Evolutionary conservation across 2,113 vertebrate genomes (phyloP), one percentile per base, ranked within the genome.

Genomic region (Psammodynastes pulverulentus): DNA sequence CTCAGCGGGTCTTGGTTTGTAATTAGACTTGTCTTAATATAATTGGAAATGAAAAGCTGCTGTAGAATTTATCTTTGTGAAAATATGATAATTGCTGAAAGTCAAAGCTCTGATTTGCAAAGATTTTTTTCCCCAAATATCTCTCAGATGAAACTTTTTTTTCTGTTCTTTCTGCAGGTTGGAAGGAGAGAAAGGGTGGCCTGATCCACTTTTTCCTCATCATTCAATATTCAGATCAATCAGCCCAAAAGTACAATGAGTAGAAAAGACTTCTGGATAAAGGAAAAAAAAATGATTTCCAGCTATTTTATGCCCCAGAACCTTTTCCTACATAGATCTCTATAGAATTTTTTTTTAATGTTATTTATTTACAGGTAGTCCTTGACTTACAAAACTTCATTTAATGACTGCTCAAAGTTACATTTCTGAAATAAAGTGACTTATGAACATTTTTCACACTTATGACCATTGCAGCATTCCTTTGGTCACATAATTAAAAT

Each of bases 21-120:
- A 91, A 89, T 91, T 91, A 85, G 91, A 89, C 46, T 91, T 89
- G 90, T 39, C 52, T 85, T 85, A 56, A 79, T 46, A 52, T 93
- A 91, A 91, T 91, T 88, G 67, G 90, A 89, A 91, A 91, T 49
- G 8, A 89, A 56, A 91, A 46, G 34, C 89, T 85, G n/a, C 45
- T 48, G 15, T 29, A 67, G 85, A 90, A 88, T 85, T 84, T 88
- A 84, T 91, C 62, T 89, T 58, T 34, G 17, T 51, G 46, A 89
- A 79, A 91, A 89, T 34, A 49, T 84, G 89, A 84, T 56, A 84
- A 79, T 39, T 67, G 51, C 49, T 62, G 34, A 24, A 72, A 49
- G 54, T 87, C 56, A 58, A 52, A 26, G 12, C 26, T 43, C 29
- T 92, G 91, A 53, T 52, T 87, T 91, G 51, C 54, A 29, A 67